Evolutionary conservation across 2,888 invertebrate genomes (phyloP).

Genomic region (Plemyria rubiginata): DNA sequence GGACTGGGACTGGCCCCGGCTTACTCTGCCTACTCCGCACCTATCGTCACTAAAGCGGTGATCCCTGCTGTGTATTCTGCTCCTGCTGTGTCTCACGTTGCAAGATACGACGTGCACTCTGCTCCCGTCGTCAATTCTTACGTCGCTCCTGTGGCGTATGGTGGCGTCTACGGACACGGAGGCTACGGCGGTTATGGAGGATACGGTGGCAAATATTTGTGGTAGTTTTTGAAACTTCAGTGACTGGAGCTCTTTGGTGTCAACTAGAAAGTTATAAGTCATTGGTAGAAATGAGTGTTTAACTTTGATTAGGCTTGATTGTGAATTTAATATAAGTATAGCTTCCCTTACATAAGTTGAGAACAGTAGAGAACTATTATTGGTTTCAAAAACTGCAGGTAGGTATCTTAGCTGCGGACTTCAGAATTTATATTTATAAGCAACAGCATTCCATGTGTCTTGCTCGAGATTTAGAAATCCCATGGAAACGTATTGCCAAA

Average conservation of each 20-base stretch:
- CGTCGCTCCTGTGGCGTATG: slow-evolving; percentile 49
- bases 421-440: neutral
- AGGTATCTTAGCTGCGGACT: neutral
- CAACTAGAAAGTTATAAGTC: neutral
- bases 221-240: slow-evolving; percentile 45
- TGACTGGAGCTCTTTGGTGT: slow-evolving; percentile 5
- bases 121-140: slow-evolving; percentile 54
- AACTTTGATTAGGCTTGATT: slow-evolving; percentile 3
- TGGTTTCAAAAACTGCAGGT: slow-evolving; percentile 1
- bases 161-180: slow-evolving; percentile 38
- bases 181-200: slow-evolving; percentile 38
- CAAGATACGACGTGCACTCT: slow-evolving; percentile 60
- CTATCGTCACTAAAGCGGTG: slow-evolving; percentile 49
- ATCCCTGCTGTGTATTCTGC: slow-evolving; percentile 52
- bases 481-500: slow-evolving; percentile 1
- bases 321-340: slow-evolving; percentile 10
- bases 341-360: neutral
- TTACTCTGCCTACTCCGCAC: slow-evolving; percentile 51
- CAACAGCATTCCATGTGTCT: neutral
- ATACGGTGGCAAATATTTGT: slow-evolving; percentile 51
- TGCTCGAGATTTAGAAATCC: slow-evolving; percentile 5
- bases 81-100: slow-evolving; percentile 59
- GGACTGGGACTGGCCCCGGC: slow-evolving; percentile 46
- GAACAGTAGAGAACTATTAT: neutral
- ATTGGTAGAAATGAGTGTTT: slow-evolving; percentile 4